Evolutionary conservation across 2,113 vertebrate genomes (phyloP), one percentile per base, ranked within the genome.

Genomic region (Notiomystis cincta): DNA sequence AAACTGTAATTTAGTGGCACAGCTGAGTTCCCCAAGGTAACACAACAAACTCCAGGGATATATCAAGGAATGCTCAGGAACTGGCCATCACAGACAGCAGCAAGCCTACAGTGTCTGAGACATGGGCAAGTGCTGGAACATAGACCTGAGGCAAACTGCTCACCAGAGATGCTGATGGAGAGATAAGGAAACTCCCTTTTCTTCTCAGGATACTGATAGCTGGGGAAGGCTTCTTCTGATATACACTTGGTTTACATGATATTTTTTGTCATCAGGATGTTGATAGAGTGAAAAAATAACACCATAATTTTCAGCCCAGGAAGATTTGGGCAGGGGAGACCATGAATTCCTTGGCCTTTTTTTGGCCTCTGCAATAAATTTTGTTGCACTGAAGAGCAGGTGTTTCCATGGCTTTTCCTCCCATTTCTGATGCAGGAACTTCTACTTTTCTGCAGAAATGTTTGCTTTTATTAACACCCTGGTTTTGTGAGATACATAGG

Each of bases 21-120:
- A 54, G 50, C 40, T 91, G 75, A 96, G 62, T 93, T 96, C 73
- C 73, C 82, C 31, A 86, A 61, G 45, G 80, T 76, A 92, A 76
- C 76, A 78, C 87, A 87, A 53, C 54, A 95, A 97, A 79, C 92
- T 70, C 37, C 51, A 16, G 45, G 65, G 79, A 71, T 88, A 42
- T 58, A 60, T 14, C 2, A 13, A 88, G 84, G 76, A 89, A 90
- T 80, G 78, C 45, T 82, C 65, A 67, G 38, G 23, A 92, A 35
- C 13, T 50, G 15, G 4, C 70, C 3, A 7, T 60, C 70, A 53
- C 35, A 8, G 67, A 54, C 69, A 93, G 47, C 70, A 91, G 7
- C 45, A 70, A 83, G n/a, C 58, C 40, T 11, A 9, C 51, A 64
- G 35, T 40, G 33, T 44, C 37, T 58, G 38, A 1, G 1, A 6